Conservation (phyloP, 2,797 vertebrate genomes). For the Spea hammondii region DNA sequence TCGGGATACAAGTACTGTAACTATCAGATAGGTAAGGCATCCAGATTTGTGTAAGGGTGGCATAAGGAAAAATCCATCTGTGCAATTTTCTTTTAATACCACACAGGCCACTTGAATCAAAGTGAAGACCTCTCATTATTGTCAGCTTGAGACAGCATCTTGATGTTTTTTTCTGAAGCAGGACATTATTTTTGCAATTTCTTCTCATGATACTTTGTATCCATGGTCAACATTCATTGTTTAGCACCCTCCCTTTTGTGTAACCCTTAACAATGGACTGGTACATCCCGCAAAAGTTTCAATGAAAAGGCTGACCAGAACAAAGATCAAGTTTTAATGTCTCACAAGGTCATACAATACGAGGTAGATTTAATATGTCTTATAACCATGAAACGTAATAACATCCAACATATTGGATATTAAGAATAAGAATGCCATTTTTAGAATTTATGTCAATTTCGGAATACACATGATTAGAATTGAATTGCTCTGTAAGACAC, state of each 20-base stretch:
- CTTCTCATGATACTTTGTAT: neutral
- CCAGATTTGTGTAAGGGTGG: slow-evolving; percentile 50
- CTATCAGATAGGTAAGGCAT: slow-evolving; percentile 50
- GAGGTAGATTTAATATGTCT: too few relatives aligned
- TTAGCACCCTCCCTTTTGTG: too few relatives aligned
- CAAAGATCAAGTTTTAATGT: too few relatives aligned
- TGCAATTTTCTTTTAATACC: slow-evolving; percentile 56
- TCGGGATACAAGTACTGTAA: slow-evolving; percentile 40
- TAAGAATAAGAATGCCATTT: too few relatives aligned
- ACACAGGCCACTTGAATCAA: slow-evolving; percentile 46
- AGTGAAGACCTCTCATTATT: slow-evolving; percentile 47
- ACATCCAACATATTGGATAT: too few relatives aligned
- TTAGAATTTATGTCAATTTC: too few relatives aligned
- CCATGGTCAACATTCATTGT: neutral
- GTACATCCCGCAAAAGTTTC: too few relatives aligned
- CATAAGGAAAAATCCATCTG: slow-evolving; percentile 34
- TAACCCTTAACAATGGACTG: too few relatives aligned
- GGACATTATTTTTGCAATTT: neutral
- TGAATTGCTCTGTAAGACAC: neutral
- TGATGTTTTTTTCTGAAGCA: neutral
- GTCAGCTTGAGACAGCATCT: neutral
- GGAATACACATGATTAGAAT: neutral
- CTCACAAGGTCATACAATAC: too few relatives aligned
- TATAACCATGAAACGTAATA: too few relatives aligned
- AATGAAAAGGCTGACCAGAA: too few relatives aligned